Conservation (phyloP, 1,140 invertebrate species). For the Nephila pilipes region DNA sequence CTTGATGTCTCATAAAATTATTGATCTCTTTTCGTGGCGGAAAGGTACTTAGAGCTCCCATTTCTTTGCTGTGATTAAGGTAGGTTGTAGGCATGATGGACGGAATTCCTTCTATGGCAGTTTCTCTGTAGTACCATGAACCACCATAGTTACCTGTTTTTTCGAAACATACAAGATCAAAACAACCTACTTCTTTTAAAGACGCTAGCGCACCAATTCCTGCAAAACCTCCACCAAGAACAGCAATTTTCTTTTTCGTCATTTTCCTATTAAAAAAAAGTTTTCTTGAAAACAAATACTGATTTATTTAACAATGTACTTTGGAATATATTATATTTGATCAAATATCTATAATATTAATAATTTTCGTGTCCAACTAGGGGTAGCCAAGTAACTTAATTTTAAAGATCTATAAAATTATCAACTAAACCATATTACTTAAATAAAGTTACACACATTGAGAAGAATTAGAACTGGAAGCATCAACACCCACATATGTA, state of each 20-base stretch:
- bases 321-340: too few species aligned
- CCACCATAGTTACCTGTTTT: conserved; percentile 81
- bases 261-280: neutral
- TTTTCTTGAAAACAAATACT: neutral
- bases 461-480: too few species aligned
- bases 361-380: too few species aligned
- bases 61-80: conserved; percentile 82
- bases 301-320: too few species aligned
- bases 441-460: too few species aligned
- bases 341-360: too few species aligned
- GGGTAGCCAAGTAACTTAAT: too few species aligned
- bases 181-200: conserved; percentile 42
- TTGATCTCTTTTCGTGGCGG: conserved; percentile 81
- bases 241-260: conserved; percentile 35
- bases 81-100: conserved; percentile 78
- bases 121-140: conserved; percentile 83
- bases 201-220: neutral
- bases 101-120: conserved; percentile 79
- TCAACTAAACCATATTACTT: too few species aligned
- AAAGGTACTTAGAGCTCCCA: conserved; percentile 82
- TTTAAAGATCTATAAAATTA: too few species aligned
- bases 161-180: conserved; percentile 67
- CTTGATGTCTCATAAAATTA: conserved; percentile 81
- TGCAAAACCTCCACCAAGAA: conserved; percentile 32
- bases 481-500: too few species aligned